Evolutionary conservation across 2,113 vertebrate species (phyloP), one percentile per base, ranked within the genome.

Genomic region (Gobio gobio): DNA sequence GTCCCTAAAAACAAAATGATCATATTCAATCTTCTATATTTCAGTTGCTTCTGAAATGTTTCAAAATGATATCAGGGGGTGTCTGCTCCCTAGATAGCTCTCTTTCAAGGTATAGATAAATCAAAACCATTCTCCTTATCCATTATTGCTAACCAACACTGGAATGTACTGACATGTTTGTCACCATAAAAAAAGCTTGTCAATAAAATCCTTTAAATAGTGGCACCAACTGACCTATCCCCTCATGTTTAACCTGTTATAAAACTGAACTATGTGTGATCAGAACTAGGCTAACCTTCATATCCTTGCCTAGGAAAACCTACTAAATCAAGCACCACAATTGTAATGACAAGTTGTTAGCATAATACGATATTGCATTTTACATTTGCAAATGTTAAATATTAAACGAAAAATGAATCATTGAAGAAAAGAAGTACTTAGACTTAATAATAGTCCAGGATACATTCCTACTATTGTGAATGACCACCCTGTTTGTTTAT

Each of bases 21-120:
- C 2, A 70, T 89, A 33, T 92, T 68, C 76, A 58, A 91, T 91
- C 78, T 93, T 90, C 87, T 92, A 89, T 78, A 77, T 93, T 93
- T 85, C 92, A 93, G 93, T 89, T 93, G 89, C 90, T 91, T 89
- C 91, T 92, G 90, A 91, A 92, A 89, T 90, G 88, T 92, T 91
- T 93, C 91, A 92, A 86, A 92, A 87, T 92, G 89, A 92, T 90
- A 91, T 91, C 91, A 91, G 91, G 91, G 86, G 90, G 82, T 54
- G 90, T 90, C 89, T 89, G 90, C 92, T 91, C 86, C 90, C 61
- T 92, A 91, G 88, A 90, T 91, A 92, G 88, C 86, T 66, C 90
- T 90, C 88, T 90, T 26, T 90, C 90, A 91, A 93, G 92, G 93
- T 94, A 94, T 84, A 88, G 73, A 89, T 63, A 83, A 81, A 83